Base-by-base conservation (phyloP, 1,140 invertebrate species). In the Anthonomus grandis region DNA sequence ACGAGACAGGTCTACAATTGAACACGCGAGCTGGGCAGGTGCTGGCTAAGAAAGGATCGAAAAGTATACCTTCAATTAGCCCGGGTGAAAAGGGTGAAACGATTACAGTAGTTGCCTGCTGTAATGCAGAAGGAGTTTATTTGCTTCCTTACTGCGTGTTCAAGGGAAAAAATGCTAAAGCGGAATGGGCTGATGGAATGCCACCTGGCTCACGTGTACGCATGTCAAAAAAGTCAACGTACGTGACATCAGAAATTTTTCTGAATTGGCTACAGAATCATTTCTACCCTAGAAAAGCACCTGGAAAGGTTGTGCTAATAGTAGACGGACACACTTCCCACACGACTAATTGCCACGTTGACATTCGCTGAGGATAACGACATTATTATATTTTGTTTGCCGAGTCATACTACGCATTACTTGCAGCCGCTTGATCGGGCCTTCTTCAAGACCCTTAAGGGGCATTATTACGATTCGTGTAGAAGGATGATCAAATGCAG, bases 291-390 rank as follows among this genome's bases (percentile, higher is more conserved):
- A 48, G 42, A 17, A 76, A 75, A 54, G 61, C 61, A 4, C 22
- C 31, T 10, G 71, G 70, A 31, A 74, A 73, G 50, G 67, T 67
- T 36, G 49, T 75, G 19, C 41, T 73, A 5, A 65, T 76, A 57
- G 60, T 77, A 44, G 74, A 77, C 59, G 69, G 73, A 15, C 71
- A 76, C 58, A 57, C 64, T 19, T 73, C 71, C 10, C 73, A 74
- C 46, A 64, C 46, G 18, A 64, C 49, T 50, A 37, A 46, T n/a
- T 9, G 63, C 19, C 55, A 69, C 31, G 22, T 65, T 70, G 17
- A 49, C 67, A 46, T 59, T 59, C 38, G 60, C 65, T 48, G 36
- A 42, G 12, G 49, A 64, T 27, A 70, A 69, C 53, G 58, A 65
- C 24, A 56, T 70, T 4, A 55, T 69, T 13, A 25, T 68, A 10